Evolutionary conservation across 2,113 vertebrate species (phyloP).

Genomic region (Mus spicilegus): DNA sequence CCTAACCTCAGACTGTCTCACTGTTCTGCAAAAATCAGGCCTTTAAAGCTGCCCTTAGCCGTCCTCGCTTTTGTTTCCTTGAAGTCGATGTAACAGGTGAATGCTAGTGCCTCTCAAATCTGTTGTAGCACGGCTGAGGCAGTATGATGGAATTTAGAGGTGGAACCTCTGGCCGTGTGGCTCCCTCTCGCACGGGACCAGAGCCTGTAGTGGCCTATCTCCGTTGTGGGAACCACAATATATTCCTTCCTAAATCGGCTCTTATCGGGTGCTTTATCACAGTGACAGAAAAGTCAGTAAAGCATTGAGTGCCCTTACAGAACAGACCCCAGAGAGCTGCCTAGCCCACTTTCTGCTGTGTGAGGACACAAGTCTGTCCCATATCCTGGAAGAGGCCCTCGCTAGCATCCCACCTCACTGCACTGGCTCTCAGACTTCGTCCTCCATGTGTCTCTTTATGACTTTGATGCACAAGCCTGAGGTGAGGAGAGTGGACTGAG

Average conservation of each 20-base stretch:
- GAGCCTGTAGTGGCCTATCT: neutral
- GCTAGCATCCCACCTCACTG: accelerated
- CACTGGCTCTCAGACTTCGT: neutral
- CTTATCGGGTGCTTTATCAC: no score
- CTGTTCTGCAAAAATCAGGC: neutral
- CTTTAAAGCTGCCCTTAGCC: neutral
- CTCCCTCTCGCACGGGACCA: neutral
- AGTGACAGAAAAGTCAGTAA: neutral
- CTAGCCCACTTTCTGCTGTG: neutral
- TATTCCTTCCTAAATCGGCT: neutral
- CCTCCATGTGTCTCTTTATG: neutral
- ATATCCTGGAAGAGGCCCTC: accelerated
- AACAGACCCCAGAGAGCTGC: neutral
- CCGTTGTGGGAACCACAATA: neutral
- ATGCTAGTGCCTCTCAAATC: neutral
- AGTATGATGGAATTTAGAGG: neutral
- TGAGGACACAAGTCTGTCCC: neutral
- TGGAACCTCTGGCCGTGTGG: neutral
- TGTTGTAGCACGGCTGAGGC: neutral
- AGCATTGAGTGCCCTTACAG: neutral
- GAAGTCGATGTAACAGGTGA: neutral
- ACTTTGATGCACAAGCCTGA: neutral
- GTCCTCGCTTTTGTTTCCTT: neutral
- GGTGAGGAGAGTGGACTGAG: neutral
- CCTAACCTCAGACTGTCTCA: neutral